Base-by-base conservation (phyloP, 2,888 invertebrate species). In the Eudasyphora cyanicolor region DNA sequence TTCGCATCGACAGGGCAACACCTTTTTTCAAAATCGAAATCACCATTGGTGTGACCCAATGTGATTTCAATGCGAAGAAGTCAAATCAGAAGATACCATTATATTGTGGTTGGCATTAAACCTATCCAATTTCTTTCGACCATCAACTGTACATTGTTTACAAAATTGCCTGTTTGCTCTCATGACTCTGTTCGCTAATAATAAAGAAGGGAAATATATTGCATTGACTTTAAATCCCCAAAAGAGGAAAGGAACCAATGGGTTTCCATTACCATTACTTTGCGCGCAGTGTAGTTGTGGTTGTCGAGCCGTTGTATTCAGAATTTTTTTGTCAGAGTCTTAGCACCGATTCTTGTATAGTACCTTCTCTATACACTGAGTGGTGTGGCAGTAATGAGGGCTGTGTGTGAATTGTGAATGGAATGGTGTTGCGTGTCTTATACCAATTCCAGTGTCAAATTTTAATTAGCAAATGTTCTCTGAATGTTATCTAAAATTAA, bases 361-460 rank as follows among this genome's bases (percentile, higher is more conserved):
- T 17, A 60, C 70, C 82, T n/a, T 10, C 57, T 32, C 24, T 17
- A n/a, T n/a, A 57, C 49, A 42, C 29, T 49, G 27, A 51, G n/a
- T 45, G 29, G 32, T n/a, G 38, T 21, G n/a, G n/a, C 14, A n/a
- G 12, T 5, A 12, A 38, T 64, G 76, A 71, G 32, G 76, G 51
- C 71, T 74, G 32, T 32, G 74, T 75, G 78, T n/a, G n/a, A n/a
- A n/a, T n/a, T n/a, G n/a, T n/a, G n/a, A n/a, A n/a, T n/a, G n/a
- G n/a, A 75, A 71, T 71, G 70, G 64, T 62, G 75, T 86, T 86
- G 86, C 86, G 86, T 87, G 87, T 86, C 82, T 79, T 75, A 84
- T 82, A 82, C 80, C 86, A 86, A 86, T 86, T 76, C 69, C 74
- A 85, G 86, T 86, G 86, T 85, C 85, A 86, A 85, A 86, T 86